A percentile compares a stretch with the other conserved stretches of the same genome.
These are phyloP conservation scores for Oceanodroma tethys DNA, from an alignment of 2,113 vertebrate species.

Conservation along the genomic window DNA sequence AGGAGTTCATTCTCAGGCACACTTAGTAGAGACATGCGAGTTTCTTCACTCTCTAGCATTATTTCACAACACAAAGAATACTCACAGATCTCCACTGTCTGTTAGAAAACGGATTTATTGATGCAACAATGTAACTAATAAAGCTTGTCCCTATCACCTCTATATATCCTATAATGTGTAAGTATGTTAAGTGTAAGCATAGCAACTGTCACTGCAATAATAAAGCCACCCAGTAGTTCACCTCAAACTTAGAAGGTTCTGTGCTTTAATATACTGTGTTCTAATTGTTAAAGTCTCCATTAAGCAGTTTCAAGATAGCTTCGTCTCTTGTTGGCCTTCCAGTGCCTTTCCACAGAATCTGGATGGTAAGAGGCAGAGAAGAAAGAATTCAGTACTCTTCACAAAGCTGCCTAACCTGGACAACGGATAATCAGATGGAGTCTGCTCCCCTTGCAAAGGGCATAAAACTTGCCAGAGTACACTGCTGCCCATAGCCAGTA, in stretches of 20 bases:
- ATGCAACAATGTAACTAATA: background rate
- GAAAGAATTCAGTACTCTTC: background rate
- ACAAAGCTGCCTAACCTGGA: background rate
- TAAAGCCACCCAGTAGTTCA: background rate
- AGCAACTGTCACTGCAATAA: background rate
- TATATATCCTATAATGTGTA: background rate
- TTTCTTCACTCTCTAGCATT: background rate
- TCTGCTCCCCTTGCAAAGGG: background rate
- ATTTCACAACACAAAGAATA: background rate
- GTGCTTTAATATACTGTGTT: background rate
- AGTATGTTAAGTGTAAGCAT: background rate
- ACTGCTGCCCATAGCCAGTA: background rate
- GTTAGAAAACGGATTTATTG: background rate
- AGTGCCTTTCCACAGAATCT: background rate
- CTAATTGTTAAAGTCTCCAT: background rate
- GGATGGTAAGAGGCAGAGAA: background rate
- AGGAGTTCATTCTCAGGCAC: background rate
- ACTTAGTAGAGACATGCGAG: background rate
- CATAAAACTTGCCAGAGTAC: background rate
- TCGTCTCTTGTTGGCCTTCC: background rate
- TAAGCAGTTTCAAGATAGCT: background rate
- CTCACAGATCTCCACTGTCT: background rate
- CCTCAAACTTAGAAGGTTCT: background rate
- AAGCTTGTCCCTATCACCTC: background rate
- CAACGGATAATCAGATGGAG: background rate